These are phyloP conservation scores for Tapirus terrestris DNA, from an alignment of 2,113 vertebrate genomes.

Conservation along the genomic window DNA sequence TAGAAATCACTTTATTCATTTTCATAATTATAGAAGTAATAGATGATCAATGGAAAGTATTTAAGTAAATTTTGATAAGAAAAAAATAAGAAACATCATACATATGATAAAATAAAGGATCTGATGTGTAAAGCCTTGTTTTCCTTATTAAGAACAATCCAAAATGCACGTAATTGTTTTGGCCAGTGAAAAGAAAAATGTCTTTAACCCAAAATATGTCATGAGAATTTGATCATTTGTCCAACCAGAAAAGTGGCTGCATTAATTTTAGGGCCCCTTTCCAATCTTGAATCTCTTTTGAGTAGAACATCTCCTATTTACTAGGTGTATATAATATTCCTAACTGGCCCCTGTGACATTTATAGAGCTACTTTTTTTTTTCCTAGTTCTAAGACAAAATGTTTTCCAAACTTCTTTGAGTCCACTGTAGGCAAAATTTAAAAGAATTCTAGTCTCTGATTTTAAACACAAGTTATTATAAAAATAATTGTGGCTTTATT, in stretches of 20 bases:
- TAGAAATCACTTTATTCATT: not conserved
- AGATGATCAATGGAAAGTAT: not conserved
- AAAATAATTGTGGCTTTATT: constrained; percentile 41
- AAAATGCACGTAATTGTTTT: constrained; percentile 7
- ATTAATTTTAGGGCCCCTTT: not conserved
- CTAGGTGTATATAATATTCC: not conserved
- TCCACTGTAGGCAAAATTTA: not conserved
- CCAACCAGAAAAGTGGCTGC: not conserved
- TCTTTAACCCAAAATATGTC: not conserved
- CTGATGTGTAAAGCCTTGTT: constrained; percentile 7
- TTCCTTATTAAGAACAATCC: not conserved
- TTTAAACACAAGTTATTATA: constrained; percentile 1
- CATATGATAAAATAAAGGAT: not conserved
- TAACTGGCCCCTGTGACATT: not conserved
- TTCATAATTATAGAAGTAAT: not conserved
- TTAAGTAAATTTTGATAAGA: not conserved
- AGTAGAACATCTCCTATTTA: not conserved
- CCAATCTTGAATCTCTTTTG: constrained; percentile 10
- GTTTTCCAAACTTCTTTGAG: not conserved
- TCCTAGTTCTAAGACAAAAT: not conserved
- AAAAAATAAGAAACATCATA: not conserved
- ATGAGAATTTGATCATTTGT: constrained; percentile 13
- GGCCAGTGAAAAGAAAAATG: not conserved
- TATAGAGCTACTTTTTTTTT: not conserved
- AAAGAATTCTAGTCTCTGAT: constrained; percentile 27